Conservation (phyloP, 2,888 invertebrate species). For the Anorthoa munda region DNA sequence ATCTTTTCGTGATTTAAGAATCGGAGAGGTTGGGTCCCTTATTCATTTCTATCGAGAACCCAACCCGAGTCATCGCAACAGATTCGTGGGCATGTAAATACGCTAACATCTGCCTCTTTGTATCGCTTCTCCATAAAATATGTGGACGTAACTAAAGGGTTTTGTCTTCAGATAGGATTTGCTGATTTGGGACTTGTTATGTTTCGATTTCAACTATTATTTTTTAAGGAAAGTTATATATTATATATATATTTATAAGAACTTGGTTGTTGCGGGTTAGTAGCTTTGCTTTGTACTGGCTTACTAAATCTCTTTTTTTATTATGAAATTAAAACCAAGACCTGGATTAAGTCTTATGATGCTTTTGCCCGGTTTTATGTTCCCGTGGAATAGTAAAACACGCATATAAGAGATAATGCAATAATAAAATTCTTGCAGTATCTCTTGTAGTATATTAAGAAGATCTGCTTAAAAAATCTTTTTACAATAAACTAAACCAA, state of each 20-base stretch:
- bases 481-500: too few species aligned
- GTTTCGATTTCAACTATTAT: conserved; percentile 23
- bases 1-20: conserved; percentile 46
- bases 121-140: conserved; percentile 65
- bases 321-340: too few species aligned
- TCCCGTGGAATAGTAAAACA: too few species aligned
- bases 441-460: too few species aligned
- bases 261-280: background rate
- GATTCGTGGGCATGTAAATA: conserved; percentile 63
- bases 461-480: too few species aligned
- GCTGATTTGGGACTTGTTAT: conserved; percentile 48
- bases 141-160: conserved; percentile 41
- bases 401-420: too few species aligned
- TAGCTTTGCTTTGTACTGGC: background rate
- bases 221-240: conserved; percentile 6
- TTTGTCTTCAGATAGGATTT: conserved; percentile 51
- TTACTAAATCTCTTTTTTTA: background rate
- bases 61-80: conserved; percentile 26
- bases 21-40: conserved; percentile 39
- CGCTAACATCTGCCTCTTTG: conserved; percentile 59
- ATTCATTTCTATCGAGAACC: conserved; percentile 61
- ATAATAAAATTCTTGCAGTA: too few species aligned
- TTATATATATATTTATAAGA: too few species aligned
- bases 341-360: too few species aligned
- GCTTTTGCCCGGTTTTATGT: too few species aligned